A percentile compares a stretch with the other conserved stretches of the same genome.
These are phyloP conservation scores for Dione vanillae DNA, from an alignment of 2,888 invertebrate genomes.

Conservation along the genomic window DNA sequence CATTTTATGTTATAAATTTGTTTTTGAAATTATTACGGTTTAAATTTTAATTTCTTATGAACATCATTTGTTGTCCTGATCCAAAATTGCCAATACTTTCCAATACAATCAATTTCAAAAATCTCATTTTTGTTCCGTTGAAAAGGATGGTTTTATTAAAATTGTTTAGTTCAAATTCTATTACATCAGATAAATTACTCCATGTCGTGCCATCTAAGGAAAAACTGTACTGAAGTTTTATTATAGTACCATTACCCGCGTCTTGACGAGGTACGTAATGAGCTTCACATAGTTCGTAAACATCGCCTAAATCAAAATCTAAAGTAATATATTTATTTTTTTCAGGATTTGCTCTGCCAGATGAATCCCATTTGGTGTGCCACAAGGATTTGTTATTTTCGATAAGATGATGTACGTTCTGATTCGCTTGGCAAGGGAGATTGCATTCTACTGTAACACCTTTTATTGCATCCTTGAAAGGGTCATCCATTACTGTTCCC, in stretches of 20 bases:
- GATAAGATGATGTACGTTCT: constrained; percentile 52
- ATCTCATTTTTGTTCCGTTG: constrained; percentile 56
- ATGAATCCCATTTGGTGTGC: constrained; percentile 52
- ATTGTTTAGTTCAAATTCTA: constrained; percentile 57
- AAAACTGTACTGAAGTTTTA: constrained; percentile 60
- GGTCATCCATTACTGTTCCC: constrained; percentile 58
- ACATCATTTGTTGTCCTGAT: constrained; percentile 64
- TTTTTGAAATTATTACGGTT: background rate
- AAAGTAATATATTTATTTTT: constrained; percentile 46
- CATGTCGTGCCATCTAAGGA: constrained; percentile 61
- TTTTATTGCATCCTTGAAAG: constrained; percentile 52
- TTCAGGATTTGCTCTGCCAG: constrained; percentile 44
- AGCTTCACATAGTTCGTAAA: constrained; percentile 58
- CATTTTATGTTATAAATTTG: constrained; percentile 26
- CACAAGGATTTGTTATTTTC: constrained; percentile 49
- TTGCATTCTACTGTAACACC: constrained; percentile 53
- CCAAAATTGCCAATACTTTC: constrained; percentile 66
- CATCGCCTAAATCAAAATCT: constrained; percentile 52
- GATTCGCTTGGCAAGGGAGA: constrained; percentile 52
- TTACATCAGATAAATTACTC: constrained; percentile 56
- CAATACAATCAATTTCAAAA: constrained; percentile 61
- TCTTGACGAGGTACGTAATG: constrained; percentile 67
- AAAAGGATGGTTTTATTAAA: constrained; percentile 59
- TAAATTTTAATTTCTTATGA: constrained; percentile 55
- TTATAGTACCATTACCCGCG: constrained; percentile 69